Evolutionary conservation across 2,797 vertebrate genomes (phyloP).

Genomic region (Gallirallus australis): DNA sequence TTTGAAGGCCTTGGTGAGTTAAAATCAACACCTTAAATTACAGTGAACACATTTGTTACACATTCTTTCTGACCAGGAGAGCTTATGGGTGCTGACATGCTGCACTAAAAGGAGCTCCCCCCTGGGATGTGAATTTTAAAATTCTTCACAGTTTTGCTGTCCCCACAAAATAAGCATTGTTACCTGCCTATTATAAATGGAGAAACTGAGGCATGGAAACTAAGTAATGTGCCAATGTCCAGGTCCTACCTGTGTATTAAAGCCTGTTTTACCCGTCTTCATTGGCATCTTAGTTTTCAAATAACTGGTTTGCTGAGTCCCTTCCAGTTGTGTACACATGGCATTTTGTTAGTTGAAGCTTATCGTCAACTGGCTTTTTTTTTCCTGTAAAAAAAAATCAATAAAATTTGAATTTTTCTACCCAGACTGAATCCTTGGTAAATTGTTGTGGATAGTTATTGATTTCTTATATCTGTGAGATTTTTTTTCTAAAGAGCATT

Average conservation of each 20-base stretch:
- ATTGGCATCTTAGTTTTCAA: constrained; percentile 23
- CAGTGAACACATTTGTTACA: neutral
- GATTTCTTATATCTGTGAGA: constrained; percentile 75
- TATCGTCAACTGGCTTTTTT: constrained; percentile 22
- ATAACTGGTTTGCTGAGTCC: neutral
- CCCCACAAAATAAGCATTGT: neutral
- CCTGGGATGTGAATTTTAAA: neutral
- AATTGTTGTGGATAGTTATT: constrained; percentile 78
- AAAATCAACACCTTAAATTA: neutral
- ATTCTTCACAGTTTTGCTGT: neutral
- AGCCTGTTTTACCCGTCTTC: neutral
- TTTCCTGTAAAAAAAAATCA: constrained; percentile 57
- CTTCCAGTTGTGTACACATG: constrained; percentile 3
- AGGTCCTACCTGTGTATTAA: neutral
- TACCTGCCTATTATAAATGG: neutral
- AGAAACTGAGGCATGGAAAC: neutral
- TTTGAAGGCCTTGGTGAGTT: neutral
- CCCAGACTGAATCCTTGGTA: constrained; percentile 65
- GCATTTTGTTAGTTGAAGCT: neutral
- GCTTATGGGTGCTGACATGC: neutral
- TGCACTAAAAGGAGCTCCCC: neutral
- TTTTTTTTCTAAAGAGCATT: constrained; percentile 69
- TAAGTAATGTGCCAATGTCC: neutral
- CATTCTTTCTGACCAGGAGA: neutral
- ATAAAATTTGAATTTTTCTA: constrained; percentile 77